A percentile compares a stretch with the other conserved stretches of the same genome.
These are phyloP conservation scores for Phoenicopterus ruber DNA, from an alignment of 2,113 vertebrate species.

Conservation along the genomic window DNA sequence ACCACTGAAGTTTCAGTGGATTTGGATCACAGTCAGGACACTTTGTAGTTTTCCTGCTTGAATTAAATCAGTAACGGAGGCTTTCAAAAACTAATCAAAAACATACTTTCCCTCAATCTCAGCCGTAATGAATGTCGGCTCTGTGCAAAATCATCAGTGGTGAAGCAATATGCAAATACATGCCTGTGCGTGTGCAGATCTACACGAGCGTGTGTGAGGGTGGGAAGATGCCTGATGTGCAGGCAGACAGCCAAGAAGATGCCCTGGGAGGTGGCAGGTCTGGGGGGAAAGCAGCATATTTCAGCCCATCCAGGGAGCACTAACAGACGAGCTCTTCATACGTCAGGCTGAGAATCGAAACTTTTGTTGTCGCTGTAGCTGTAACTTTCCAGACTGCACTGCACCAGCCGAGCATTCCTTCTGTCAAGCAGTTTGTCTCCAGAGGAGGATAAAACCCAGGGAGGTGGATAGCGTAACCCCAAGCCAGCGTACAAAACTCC, in stretches of 20 bases:
- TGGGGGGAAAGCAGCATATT: rapidly evolving
- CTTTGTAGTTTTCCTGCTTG: background rate
- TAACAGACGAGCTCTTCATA: background rate
- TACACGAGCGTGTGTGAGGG: rapidly evolving
- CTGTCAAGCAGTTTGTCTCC: background rate
- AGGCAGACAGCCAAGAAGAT: rapidly evolving
- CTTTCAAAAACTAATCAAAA: background rate
- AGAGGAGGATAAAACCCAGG: background rate
- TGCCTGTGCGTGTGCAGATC: background rate
- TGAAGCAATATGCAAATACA: background rate
- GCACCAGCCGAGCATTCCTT: background rate
- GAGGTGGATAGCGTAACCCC: background rate
- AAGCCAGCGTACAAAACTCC: background rate
- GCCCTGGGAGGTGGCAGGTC: rapidly evolving
- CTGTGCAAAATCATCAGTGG: background rate
- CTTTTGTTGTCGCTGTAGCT: background rate
- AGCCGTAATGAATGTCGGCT: rapidly evolving
- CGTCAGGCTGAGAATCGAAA: background rate
- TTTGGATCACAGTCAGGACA: background rate
- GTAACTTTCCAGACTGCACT: slow-evolving; percentile 44
- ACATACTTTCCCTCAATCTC: background rate
- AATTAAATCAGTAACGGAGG: background rate
- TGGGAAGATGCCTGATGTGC: rapidly evolving
- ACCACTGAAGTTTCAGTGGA: background rate
- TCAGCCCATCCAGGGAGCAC: background rate